These are phyloP conservation scores for Colletes collaris DNA, from an alignment of 2,888 invertebrate genomes.

Conservation along the genomic window DNA sequence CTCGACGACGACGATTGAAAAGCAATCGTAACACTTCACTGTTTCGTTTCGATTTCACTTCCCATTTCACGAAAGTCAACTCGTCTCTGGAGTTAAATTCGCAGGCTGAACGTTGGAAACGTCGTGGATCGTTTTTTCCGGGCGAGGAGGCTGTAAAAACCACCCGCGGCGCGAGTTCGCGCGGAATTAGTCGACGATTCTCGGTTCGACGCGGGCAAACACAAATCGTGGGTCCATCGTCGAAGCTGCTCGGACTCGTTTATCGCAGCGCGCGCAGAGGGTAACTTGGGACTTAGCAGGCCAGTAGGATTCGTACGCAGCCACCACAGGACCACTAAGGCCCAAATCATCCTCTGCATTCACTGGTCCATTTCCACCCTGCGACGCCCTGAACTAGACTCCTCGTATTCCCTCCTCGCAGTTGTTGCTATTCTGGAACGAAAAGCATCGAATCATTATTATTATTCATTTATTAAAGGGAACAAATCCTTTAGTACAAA, in stretches of 20 bases:
- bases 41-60: background rate
- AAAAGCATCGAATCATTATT: conserved; percentile 30
- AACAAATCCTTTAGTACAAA: conserved; percentile 13
- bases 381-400: conserved; percentile 40
- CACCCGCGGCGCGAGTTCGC: conserved; percentile 50
- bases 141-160: background rate
- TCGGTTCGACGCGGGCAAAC: conserved; percentile 26
- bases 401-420: conserved; percentile 37
- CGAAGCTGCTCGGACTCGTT: conserved; percentile 4
- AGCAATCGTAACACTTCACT: background rate
- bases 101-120: background rate
- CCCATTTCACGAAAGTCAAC: background rate
- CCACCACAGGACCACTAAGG: conserved; percentile 89
- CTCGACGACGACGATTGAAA: conserved; percentile 16
- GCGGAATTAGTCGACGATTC: conserved; percentile 59
- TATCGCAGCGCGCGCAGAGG: conserved; percentile 75
- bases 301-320: conserved; percentile 88
- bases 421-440: conserved; percentile 22
- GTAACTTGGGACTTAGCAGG: conserved; percentile 94
- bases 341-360: conserved; percentile 84
- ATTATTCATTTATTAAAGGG: conserved; percentile 23
- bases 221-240: conserved; percentile 22
- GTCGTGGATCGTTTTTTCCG: background rate
- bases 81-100: background rate
- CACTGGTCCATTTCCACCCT: conserved; percentile 18